Base-by-base conservation (phyloP, 2,888 invertebrate genomes). In the Aquatica leii region DNA sequence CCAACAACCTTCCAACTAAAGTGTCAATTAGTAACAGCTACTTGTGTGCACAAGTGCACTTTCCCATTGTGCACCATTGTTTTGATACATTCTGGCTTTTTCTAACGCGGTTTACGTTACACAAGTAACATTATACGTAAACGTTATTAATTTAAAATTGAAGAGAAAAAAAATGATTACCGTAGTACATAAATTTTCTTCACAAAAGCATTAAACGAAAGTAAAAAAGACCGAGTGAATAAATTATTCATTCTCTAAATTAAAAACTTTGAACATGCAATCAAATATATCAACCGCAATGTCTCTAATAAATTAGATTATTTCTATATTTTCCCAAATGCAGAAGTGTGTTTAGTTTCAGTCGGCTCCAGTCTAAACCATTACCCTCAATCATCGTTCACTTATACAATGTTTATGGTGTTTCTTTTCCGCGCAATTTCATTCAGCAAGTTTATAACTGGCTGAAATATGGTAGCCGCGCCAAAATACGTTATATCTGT, bases 401-500 rank as follows among this genome's bases (percentile, higher is more conserved):
- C 74, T 78, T 77, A 76, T 74, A 71, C 73, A 71, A 68, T 74
- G 76, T 78, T 77, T 77, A 78, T 76, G 74, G 74, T 73, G 75
- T 77, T 77, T 72, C 76, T 76, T 78, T 78, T 79, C 78, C 78
- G 68, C 73, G 70, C 78, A 77, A 78, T 79, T 79, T 78, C 75
- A 76, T 76, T 71, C 74, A 69, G 73, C 68, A 73, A 76, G 72
- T 77, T 77, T 73, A 70, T 75, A 77, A 78, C 75, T 74, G 73
- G 71, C 83, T 82, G 80, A 83, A 84, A 84, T 85, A 82, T 76
- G 73, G 72, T 69, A 59, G 65, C 62, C 65, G 66, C 43, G 65
- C 61, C 57, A 57, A 65, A 65, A 60, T 65, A 65, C 65, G 57
- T 61, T 65, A 50, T 60, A 51, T 59, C 52, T 62, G 62, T 62